Evolutionary conservation across 2,888 invertebrate genomes (phyloP), one percentile per base, ranked within the genome.

Genomic region (Merodon equestris): DNA sequence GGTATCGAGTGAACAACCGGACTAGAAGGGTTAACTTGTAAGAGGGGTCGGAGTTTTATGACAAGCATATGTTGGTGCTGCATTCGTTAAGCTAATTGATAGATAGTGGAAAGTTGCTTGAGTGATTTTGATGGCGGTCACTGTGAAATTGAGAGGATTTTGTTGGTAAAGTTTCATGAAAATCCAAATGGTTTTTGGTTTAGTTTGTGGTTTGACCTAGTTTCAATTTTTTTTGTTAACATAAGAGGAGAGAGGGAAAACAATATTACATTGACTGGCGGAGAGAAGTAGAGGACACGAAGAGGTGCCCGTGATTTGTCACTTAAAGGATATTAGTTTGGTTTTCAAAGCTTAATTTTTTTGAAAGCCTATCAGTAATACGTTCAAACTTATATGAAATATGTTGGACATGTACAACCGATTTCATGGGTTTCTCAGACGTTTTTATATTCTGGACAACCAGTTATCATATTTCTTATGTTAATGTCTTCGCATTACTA

Each of bases 11-110:
- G 27, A 27, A 27, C 27, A 27, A 27, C 27, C 7, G 27, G 27
- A 27, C 7, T 27, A 2, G 27, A 27, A 27, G 27, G 27, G 27
- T 27, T 27, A 27, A 27, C 7, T 27, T 4, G 27, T 27, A 4
- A 7, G 27, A 7, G 7, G 27, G 27, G 7, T 7, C 3, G 27
- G 27, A 7, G 7, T 40, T 48, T 14, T 12, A 50, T 19, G 51
- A 42, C 27, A n/a, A 15, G 1, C 40, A 19, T n/a, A n/a, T 15
- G 14, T 34, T 45, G 27, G 7, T 19, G 15, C n/a, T 53, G 64
- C 63, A 63, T 36, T 34, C 53, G 36, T 17, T 50, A 19, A 38
- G 48, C 61, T 51, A 61, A 61, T 61, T 51, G 42, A 42, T 27
- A 12, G 42, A 54, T 27, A 54, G 45, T 54, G 38, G 44, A 13